phyloP scores from a whole-genome alignment of 2,888 invertebrate genomes.

The Clunio marinus region DNA sequence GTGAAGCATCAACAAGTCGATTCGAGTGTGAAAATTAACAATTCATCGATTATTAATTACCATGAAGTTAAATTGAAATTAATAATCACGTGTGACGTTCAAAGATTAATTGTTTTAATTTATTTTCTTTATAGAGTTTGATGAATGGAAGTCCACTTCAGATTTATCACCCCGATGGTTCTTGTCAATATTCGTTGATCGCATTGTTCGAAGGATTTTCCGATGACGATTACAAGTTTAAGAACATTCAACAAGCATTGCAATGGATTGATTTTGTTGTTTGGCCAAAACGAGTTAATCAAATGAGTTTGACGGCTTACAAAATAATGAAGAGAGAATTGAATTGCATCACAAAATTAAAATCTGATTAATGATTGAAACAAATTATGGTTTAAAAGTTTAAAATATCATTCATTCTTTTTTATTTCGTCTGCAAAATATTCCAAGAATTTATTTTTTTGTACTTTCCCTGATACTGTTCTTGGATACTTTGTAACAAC shows the following conservation, averaged over 20 bases:
- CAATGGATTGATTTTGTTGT: background rate
- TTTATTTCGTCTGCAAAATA: slow-evolving; percentile 39
- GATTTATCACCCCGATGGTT: background rate
- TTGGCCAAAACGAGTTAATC: too few relatives aligned
- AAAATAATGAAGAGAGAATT: too few relatives aligned
- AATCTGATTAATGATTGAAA: background rate
- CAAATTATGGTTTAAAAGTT: background rate
- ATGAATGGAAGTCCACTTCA: background rate
- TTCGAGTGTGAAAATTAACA: background rate
- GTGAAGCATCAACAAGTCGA: background rate
- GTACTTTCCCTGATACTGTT: slow-evolving; percentile 75
- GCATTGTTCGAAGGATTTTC: background rate
- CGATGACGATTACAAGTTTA: background rate
- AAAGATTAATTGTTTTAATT: background rate
- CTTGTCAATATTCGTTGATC: background rate
- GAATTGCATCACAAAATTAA: background rate
- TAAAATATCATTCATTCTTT: background rate
- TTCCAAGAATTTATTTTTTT: slow-evolving; percentile 60
- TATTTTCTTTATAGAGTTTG: background rate
- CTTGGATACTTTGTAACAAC: slow-evolving; percentile 66
- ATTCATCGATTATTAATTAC: background rate
- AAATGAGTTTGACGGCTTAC: too few relatives aligned
- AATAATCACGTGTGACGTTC: background rate
- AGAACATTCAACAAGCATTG: background rate
- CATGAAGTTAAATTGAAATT: too few relatives aligned